Conservation (phyloP, 2,113 vertebrate genomes). For the Nothocercus nigrocapillus region DNA sequence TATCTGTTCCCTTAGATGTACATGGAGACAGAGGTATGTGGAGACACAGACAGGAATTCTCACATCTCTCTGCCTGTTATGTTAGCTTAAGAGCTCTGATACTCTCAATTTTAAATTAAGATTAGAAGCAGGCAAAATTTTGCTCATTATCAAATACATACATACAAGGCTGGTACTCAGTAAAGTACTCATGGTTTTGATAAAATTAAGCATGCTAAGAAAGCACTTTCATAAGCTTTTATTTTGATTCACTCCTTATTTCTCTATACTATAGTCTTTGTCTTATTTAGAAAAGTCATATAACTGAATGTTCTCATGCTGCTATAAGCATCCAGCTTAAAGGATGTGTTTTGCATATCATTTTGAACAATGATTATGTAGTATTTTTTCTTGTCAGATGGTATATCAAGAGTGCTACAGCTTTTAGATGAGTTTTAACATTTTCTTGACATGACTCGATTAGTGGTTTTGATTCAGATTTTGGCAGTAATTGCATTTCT, state of each 20-base stretch:
- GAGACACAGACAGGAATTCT: not conserved
- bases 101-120: not conserved
- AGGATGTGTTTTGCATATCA: not conserved
- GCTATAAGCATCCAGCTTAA: not conserved
- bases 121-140: not conserved
- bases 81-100: not conserved
- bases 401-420: not conserved
- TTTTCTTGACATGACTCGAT: not conserved
- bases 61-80: not conserved
- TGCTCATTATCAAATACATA: not conserved
- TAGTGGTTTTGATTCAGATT: not conserved
- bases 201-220: not conserved
- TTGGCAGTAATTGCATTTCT: not conserved
- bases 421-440: not conserved
- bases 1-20: not conserved
- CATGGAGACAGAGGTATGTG: not conserved
- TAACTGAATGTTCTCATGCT: not conserved
- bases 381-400: not conserved
- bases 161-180: not conserved
- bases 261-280: not conserved
- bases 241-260: not conserved
- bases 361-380: not conserved
- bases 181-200: not conserved
- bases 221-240: not conserved
- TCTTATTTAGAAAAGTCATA: not conserved